A percentile compares a stretch with the other conserved stretches of the same genome.
These are phyloP conservation scores for Tetragnatha versicolor DNA, from an alignment of 1,140 invertebrate genomes.

Conservation along the genomic window DNA sequence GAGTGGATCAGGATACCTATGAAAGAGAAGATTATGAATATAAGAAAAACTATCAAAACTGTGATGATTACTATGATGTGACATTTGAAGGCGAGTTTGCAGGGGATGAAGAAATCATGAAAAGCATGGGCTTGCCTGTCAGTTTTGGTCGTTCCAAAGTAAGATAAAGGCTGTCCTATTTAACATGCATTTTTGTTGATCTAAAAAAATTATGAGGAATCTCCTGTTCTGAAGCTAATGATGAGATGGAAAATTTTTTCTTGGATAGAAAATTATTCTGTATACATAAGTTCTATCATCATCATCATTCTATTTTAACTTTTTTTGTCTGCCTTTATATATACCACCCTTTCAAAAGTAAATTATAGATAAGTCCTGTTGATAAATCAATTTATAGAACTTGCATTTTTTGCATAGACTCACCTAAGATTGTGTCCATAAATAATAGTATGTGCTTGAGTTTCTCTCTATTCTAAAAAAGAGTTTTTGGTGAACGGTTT, in stretches of 20 bases:
- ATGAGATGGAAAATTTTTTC: neutral
- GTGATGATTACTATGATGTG: neutral
- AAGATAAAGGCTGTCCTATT: neutral
- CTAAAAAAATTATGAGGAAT: neutral
- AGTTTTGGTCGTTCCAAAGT: constrained; percentile 18
- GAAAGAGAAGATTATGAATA: neutral
- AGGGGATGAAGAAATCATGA: constrained; percentile 32
- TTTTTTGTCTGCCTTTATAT: too few relatives aligned
- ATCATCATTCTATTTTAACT: too few relatives aligned
- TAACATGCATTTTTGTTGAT: neutral
- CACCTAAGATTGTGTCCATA: too few relatives aligned
- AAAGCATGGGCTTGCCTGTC: constrained; percentile 33
- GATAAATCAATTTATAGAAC: too few relatives aligned
- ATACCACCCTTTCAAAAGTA: too few relatives aligned
- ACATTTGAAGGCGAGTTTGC: constrained; percentile 1
- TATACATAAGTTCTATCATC: neutral
- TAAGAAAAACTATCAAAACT: neutral
- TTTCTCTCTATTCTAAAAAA: too few relatives aligned
- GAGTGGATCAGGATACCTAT: neutral
- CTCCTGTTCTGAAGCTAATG: neutral
- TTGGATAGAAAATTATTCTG: neutral
- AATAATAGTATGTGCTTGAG: too few relatives aligned
- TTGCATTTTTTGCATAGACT: too few relatives aligned
- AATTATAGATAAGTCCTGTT: too few relatives aligned
- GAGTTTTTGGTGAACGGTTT: too few relatives aligned